Conservation (phyloP, 1,140 invertebrate genomes). For the Pseudomyrmex gracilis region DNA sequence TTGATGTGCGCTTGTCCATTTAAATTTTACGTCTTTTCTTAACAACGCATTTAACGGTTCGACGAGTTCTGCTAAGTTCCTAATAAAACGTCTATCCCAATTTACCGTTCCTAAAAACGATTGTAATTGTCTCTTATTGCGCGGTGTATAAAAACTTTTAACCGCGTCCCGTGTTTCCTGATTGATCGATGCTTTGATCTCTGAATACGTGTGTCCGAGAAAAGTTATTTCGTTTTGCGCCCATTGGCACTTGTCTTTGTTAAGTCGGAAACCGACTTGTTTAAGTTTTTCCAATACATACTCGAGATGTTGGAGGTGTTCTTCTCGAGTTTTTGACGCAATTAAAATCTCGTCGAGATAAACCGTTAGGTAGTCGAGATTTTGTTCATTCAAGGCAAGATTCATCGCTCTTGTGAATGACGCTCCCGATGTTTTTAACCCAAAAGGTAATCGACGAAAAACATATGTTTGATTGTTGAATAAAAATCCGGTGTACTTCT, state of each 20-base stretch:
- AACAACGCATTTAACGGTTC: neutral
- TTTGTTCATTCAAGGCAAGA: no score
- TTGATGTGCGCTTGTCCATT: no score
- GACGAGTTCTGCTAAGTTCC: neutral
- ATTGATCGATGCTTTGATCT: neutral
- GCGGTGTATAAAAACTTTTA: neutral
- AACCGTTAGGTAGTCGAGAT: no score
- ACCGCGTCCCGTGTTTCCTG: neutral
- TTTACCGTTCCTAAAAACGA: neutral
- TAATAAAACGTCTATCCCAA: neutral
- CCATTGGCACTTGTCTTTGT: neutral
- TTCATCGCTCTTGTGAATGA: no score
- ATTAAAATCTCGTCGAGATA: no score
- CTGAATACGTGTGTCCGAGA: neutral
- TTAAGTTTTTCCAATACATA: no score
- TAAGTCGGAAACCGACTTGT: neutral
- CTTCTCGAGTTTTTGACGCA: no score
- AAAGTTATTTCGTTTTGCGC: neutral
- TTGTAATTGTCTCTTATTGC: neutral
- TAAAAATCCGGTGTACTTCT: no score
- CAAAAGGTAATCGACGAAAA: no score
- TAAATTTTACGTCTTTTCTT: neutral
- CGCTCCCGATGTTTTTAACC: no score
- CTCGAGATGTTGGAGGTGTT: no score
- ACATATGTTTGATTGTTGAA: no score